Evolutionary conservation across 2,797 vertebrate species (phyloP).

Genomic region (Gephyroberyx darwinii): DNA sequence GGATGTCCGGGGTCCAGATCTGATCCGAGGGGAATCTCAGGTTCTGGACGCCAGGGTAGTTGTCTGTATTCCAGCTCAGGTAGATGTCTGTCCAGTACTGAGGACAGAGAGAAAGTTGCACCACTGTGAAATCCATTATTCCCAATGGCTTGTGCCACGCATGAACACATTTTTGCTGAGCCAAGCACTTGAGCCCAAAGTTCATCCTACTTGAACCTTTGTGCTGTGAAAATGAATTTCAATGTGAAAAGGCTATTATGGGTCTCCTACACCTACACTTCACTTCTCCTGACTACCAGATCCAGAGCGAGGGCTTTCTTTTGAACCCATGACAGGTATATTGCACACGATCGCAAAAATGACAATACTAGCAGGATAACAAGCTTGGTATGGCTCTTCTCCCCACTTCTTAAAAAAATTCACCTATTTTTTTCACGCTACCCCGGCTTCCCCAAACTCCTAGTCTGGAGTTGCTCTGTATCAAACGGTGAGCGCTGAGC

Average conservation of each 20-base stretch:
- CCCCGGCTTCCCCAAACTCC: neutral
- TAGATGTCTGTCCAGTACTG: slow-evolving; percentile 90
- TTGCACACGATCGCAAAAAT: neutral
- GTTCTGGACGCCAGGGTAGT: slow-evolving; percentile 90
- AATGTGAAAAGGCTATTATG: too few relatives aligned
- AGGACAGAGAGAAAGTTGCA: slow-evolving; percentile 28
- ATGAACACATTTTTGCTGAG: too few relatives aligned
- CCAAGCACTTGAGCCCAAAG: neutral
- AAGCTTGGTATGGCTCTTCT: neutral
- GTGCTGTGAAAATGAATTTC: too few relatives aligned
- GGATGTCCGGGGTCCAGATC: slow-evolving; percentile 93
- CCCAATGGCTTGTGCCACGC: neutral
- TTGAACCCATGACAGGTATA: neutral
- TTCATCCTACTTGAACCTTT: neutral
- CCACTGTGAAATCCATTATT: neutral
- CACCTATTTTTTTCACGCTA: neutral
- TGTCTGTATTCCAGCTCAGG: slow-evolving; percentile 89
- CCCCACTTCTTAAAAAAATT: slow-evolving; percentile 10
- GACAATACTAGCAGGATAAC: neutral
- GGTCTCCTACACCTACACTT: neutral
- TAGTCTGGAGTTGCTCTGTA: neutral
- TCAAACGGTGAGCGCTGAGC: neutral
- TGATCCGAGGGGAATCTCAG: slow-evolving; percentile 89
- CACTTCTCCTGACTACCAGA: too few relatives aligned
- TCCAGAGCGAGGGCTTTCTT: neutral